Evolutionary conservation across 2,797 vertebrate species (phyloP).

Genomic region (Rallus crepitans): DNA sequence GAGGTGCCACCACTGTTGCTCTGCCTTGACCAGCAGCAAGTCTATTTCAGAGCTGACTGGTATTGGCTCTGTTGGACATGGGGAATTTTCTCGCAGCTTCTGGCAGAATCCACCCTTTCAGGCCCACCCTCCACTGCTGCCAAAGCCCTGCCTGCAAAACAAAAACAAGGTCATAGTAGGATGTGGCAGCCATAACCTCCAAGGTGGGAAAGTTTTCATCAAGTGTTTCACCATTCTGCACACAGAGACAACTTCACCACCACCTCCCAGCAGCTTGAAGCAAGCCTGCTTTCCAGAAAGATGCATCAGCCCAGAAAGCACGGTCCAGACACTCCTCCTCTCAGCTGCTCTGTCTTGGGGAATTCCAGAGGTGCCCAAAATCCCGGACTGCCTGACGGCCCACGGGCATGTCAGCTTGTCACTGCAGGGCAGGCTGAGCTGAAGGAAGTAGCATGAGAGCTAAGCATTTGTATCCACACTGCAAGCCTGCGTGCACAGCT

Average conservation of each 20-base stretch:
- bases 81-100: too few relatives aligned
- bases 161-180: not conserved
- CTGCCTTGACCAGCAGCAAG: too few relatives aligned
- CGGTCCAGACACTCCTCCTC: accelerated
- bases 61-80: too few relatives aligned
- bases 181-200: not conserved
- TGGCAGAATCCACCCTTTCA: too few relatives aligned
- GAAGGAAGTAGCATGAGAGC: not conserved
- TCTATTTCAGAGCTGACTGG: too few relatives aligned
- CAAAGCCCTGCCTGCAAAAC: too few relatives aligned
- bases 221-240: too few relatives aligned
- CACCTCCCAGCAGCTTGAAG: not conserved
- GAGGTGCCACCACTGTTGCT: too few relatives aligned
- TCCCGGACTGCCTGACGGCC: accelerated
- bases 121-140: too few relatives aligned
- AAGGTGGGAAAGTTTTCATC: not conserved
- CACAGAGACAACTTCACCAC: not conserved
- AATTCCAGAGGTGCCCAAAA: not conserved
- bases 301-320: not conserved
- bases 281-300: not conserved
- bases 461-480: accelerated
- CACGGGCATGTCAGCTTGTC: accelerated
- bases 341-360: accelerated
- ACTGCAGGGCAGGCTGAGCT: accelerated
- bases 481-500: accelerated